A percentile compares a stretch with the other conserved stretches of the same genome.
These are phyloP conservation scores for Agapornis canus DNA, from an alignment of 2,797 vertebrate genomes.

Conservation along the genomic window DNA sequence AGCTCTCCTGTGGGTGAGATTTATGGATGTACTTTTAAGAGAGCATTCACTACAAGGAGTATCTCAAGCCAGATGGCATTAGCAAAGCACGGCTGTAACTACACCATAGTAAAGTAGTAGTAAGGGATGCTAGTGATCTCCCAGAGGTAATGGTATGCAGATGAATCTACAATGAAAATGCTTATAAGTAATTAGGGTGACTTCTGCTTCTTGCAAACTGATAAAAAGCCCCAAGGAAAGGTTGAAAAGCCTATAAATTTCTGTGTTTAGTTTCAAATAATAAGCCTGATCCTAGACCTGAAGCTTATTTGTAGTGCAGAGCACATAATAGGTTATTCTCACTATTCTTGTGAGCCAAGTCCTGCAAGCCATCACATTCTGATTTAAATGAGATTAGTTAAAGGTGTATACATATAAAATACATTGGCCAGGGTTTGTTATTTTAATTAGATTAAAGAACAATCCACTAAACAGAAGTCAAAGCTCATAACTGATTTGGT, in stretches of 20 bases:
- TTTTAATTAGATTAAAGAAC: constrained; percentile 34
- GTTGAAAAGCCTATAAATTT: background rate
- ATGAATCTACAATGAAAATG: background rate
- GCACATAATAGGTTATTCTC: background rate
- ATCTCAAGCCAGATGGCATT: background rate
- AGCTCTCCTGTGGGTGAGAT: background rate
- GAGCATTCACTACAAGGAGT: background rate
- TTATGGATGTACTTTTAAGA: background rate
- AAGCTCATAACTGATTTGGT: background rate
- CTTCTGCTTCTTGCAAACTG: background rate
- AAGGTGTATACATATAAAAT: background rate
- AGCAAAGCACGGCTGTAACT: background rate
- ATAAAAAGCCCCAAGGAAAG: background rate
- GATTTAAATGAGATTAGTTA: constrained; percentile 27
- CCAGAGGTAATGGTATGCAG: fast-evolving
- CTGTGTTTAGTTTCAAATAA: background rate
- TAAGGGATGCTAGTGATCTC: background rate
- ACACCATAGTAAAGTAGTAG: background rate
- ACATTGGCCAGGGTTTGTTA: background rate
- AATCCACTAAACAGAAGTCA: background rate
- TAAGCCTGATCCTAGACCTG: background rate
- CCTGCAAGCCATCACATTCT: background rate
- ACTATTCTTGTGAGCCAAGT: background rate
- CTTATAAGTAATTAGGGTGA: background rate
- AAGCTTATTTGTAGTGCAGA: background rate